These are phyloP conservation scores for Manis pentadactyla DNA, from an alignment of 2,797 vertebrate species.

Conservation along the genomic window DNA sequence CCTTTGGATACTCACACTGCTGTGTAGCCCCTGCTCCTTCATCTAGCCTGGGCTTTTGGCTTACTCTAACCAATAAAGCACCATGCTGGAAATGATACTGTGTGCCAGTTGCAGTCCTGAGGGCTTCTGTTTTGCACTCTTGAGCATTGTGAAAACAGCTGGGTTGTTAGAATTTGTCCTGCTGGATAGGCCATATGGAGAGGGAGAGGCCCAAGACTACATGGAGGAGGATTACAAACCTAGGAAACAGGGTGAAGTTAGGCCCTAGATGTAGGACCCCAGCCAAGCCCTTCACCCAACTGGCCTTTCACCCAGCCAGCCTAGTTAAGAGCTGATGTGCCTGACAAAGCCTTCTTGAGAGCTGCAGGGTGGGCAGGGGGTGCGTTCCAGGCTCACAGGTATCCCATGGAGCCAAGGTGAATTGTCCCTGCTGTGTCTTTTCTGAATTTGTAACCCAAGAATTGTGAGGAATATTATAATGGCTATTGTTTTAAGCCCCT, in stretches of 20 bases:
- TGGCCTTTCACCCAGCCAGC: neutral
- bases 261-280: neutral
- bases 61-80: neutral
- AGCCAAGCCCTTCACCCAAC: neutral
- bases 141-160: neutral
- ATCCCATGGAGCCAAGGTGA: neutral
- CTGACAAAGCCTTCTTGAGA: neutral
- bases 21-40: neutral
- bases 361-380: fast-evolving
- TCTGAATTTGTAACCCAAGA: neutral
- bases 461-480: neutral
- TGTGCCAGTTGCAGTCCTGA: neutral
- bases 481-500: neutral
- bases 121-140: neutral
- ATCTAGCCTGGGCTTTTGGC: neutral
- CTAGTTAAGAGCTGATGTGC: neutral
- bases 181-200: neutral
- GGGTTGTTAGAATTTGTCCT: neutral
- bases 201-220: neutral
- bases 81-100: neutral
- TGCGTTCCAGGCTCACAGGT: neutral
- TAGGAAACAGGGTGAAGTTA: neutral
- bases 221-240: neutral
- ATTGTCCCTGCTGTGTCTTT: neutral
- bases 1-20: neutral